Base-by-base conservation (phyloP, 2,888 invertebrate genomes). In the Hirtodrosophila histrioides region DNA sequence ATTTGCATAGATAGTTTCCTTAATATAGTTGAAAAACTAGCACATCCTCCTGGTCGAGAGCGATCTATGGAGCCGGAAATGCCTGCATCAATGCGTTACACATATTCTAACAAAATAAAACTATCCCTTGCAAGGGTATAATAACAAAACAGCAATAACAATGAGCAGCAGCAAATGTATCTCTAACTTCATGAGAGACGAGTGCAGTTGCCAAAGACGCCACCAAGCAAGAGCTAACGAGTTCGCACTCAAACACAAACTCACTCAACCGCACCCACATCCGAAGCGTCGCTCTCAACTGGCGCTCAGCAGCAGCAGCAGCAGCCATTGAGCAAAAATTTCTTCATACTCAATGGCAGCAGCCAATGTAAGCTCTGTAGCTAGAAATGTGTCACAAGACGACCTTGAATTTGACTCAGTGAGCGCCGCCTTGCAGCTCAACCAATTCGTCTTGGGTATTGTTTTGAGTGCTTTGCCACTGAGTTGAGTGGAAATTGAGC, bases 191-290 rank as follows among this genome's bases (percentile, higher is more conserved):
- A 37, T 58, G 65, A 56, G 49, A 60, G 63, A 69, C 36, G 69
- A 60, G 69, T 55, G 48, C 55, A 46, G 23, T 39, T 45, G 56
- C 46, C 46, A 62, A 51, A 40, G 35, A 31, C 69, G 60, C 67
- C 68, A 56, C 55, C 51, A 27, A 61, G 40, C 49, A 49, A 54
- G 40, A 50, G 27, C 60, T 39, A 58, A 46, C 17, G n/a, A 41
- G 23, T 55, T 58, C 50, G 36, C 63, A 23, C 74, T 69, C 69
- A 51, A 33, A 36, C 7, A 24, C 5, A n/a, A 64, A 57, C 62
- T 69, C 72, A 69, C 86, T 88, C 88, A 83, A 72, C 88, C 84
- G 70, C 86, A 78, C 84, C 82, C 81, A 83, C 84, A 60, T 50
- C 66, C 54, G 53, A 23, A 41, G 45, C 60, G 8, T 36, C 54